Evolutionary conservation across 1,140 invertebrate genomes (phyloP), one percentile per base, ranked within the genome.

Genomic region (Wiebesia pumilae): DNA sequence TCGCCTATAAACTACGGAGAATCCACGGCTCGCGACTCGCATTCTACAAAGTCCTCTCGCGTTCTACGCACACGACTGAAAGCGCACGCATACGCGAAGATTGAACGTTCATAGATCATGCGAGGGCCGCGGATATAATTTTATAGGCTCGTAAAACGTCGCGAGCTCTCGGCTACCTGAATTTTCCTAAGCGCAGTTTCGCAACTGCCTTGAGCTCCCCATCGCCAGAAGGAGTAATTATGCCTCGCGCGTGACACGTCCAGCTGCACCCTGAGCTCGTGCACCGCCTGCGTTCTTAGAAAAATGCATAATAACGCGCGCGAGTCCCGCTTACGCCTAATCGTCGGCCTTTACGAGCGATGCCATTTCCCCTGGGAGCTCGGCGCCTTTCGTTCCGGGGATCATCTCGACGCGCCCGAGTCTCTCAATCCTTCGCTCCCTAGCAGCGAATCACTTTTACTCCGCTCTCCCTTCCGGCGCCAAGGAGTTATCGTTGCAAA

Each of bases 101-200:
- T 82, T 86, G 71, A 86, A 86, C 71, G 85, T 83, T 83, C 81
- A 79, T 87, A 87, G 85, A 87, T 87, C 81, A 83, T 58, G 73
- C 75, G 80, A 79, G 73, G 80, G 81, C 73, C 58, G 85, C 40
- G 73, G 81, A 81, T 83, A 87, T 87, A 84, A 87, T 87, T 87
- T 87, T 83, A 83, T 83, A 71, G 81, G 81, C 71, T 87, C 85
- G 85, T 87, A 83, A 87, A 87, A 83, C 62, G 54, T 51, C 35
- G 73, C 81, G 2, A 38, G 38, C 73, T 35, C 83, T 62, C 14
- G 79, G 85, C 85, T 87, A 87, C 85, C 81, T 87, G 85, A 87
- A 87, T 87, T 87, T 81, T 82, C 81, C 75, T 40, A 43, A 9
- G 77, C 67, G 71, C 73, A 51, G n/a, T 85, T 54, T 80, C 40